Base-by-base conservation (phyloP, 1,140 invertebrate species). In the Heterodera schachtii region DNA sequence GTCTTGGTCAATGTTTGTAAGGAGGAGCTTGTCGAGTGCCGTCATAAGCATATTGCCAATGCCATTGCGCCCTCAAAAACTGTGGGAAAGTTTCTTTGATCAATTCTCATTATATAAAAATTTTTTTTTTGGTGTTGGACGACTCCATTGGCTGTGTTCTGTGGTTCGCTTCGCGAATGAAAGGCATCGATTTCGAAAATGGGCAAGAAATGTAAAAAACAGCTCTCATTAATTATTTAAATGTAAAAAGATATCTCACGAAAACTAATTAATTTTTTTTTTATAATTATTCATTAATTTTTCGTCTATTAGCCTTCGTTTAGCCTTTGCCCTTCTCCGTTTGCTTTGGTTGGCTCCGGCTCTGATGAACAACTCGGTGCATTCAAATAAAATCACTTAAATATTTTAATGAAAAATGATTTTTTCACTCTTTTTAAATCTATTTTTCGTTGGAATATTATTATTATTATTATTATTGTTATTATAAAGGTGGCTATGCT, bases 121-220 rank as follows among this genome's bases (percentile, higher is more conserved):
- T 31, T 31, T 64, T 3, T 21, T 64, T 64, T 64, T 64, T 3
- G 57, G 57, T 64, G 67, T 90, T 99, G n/a, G 97, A 99, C 92
- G 96, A 98, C 90, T 96, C 95, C 90, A 92, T 98, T 57, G 93
- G 93, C 19, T 95, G 95, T 91, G 95, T 96, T 44, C 91, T 98
- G 21, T 98, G 96, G 95, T 99, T 98, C 93, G 96, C 96, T 64
- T 93, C 94, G 74, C 91, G 93, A 88, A 95, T 93, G 13, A 84
- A 91, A 84, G 94, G 94, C 0, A 79, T 80, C n/a, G 79, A 49
- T 66, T 74, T 83, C 89, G 47, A 71, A 4, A 71, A 7, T 19
- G 69, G 69, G 43, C 41, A 71, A 46, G 8, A 41, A 71, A 71
- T 71, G 69, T 66, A n/a, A n/a, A n/a, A n/a, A n/a, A n/a, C n/a